Evolutionary conservation across 2,888 invertebrate genomes (phyloP), one percentile per base, ranked within the genome.

Genomic region (Ormyrus labotus): DNA sequence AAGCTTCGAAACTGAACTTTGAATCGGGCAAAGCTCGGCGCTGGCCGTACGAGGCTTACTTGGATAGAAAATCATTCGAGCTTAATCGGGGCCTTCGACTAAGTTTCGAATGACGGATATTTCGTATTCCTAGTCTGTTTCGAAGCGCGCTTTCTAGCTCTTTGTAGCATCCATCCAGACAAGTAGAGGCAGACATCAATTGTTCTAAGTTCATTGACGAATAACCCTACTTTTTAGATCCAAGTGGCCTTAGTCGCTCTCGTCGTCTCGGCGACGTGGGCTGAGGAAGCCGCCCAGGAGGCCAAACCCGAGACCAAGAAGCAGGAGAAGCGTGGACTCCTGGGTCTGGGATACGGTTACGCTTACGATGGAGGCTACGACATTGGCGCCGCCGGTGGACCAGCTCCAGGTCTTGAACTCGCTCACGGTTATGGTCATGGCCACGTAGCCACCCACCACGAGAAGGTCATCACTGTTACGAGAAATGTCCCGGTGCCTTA

Each of bases 281-380:
- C 93, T 86, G 94, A 94, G 92, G 94, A 94, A 91, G 93, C 78
- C 51, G 92, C 78, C 61, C 83, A 85, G 74, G 94, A 94, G 92
- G 74, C 70, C 83, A 57, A 51, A 19, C 61, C 68, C 1, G 82
- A 78, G 55, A 11, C 53, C 63, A 80, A 96, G 93, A 96, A 96
- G 91, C 93, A 95, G 90, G 95, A 95, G 92, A 96, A 96, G 91
- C 95, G 96, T 85, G 96, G 96, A 85, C 93, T 96, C 86, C 92
- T 95, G 81, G 94, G 95, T 89, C 92, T 96, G 88, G 96, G 96
- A 85, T 96, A 96, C 87, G 96, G 96, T 75, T 96, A 96, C 90
- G 95, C 95, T 75, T 95, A 96, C 89, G 96, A 96, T 81, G 93
- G 94, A 87, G 96, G 95, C 84, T 93, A 95, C 83, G 95, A 95